Conservation (phyloP, 2,888 invertebrate genomes). For the Branchellion lobata region DNA sequence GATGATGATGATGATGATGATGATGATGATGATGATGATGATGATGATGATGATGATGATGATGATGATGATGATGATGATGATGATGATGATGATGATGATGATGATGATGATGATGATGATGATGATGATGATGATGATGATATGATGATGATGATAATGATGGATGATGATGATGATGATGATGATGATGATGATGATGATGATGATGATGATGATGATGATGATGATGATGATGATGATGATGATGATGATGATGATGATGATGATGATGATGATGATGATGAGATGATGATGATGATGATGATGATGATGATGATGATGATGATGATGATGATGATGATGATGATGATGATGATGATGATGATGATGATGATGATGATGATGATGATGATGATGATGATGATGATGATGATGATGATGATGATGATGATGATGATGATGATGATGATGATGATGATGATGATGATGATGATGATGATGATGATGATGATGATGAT, state of each 20-base stretch:
- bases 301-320: conserved; percentile 36
- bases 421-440: conserved; percentile 42
- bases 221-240: conserved; percentile 37
- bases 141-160: too few relatives aligned
- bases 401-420: conserved; percentile 40
- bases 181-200: conserved; percentile 17
- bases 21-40: conserved; percentile 32
- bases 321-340: conserved; percentile 37
- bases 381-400: conserved; percentile 46
- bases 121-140: conserved; percentile 46
- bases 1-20: background rate
- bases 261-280: conserved; percentile 17
- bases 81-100: conserved; percentile 40
- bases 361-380: conserved; percentile 44
- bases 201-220: conserved; percentile 35
- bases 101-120: conserved; percentile 46
- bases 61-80: conserved; percentile 38
- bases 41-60: conserved; percentile 31
- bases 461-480: conserved; percentile 37
- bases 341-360: conserved; percentile 36
- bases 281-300: too few relatives aligned
- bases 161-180: too few relatives aligned
- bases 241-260: conserved; percentile 16
- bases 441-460: conserved; percentile 43
- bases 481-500: conserved; percentile 30